Percentiles rank a stretch among this genome's conserved stretches.
Conservation (phyloP, 92 coral and sea anemone genomes). For the Nematostella vectensis region DNA sequence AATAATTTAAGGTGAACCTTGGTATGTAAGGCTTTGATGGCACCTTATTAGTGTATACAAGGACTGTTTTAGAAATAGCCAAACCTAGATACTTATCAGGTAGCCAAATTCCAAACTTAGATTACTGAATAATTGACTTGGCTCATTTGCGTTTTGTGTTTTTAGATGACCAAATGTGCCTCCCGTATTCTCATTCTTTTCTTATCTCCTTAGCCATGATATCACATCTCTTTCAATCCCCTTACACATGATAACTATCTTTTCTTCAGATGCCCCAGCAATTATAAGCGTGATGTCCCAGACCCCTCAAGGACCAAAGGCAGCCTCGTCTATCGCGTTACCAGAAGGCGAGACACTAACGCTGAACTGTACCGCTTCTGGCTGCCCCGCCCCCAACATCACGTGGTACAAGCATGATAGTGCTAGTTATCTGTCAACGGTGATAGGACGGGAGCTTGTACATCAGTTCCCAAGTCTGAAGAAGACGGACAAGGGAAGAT, state of each 20-base stretch:
- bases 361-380: constrained; percentile 30
- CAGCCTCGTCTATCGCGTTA: not conserved
- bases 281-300: not conserved
- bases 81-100: too few relatives aligned
- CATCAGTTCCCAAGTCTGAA: constrained; percentile 3
- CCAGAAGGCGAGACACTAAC: constrained; percentile 7
- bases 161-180: too few relatives aligned
- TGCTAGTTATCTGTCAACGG: not conserved
- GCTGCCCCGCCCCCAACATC: constrained; percentile 36
- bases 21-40: too few relatives aligned
- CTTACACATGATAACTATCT: constrained; percentile 1
- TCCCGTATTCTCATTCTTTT: too few relatives aligned
- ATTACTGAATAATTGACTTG: too few relatives aligned
- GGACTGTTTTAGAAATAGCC: too few relatives aligned
- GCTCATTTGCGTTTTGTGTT: too few relatives aligned
- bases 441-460: not conserved
- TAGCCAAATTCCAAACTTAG: too few relatives aligned
- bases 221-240: too few relatives aligned
- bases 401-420: constrained; percentile 26
- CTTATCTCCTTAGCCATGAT: too few relatives aligned
- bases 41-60: too few relatives aligned
- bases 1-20: too few relatives aligned
- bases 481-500: constrained; percentile 25
- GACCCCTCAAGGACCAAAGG: not conserved
- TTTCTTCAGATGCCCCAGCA: not conserved